These are phyloP conservation scores for Mormyrus lacerda DNA, from an alignment of 2,113 vertebrate species.

Conservation along the genomic window DNA sequence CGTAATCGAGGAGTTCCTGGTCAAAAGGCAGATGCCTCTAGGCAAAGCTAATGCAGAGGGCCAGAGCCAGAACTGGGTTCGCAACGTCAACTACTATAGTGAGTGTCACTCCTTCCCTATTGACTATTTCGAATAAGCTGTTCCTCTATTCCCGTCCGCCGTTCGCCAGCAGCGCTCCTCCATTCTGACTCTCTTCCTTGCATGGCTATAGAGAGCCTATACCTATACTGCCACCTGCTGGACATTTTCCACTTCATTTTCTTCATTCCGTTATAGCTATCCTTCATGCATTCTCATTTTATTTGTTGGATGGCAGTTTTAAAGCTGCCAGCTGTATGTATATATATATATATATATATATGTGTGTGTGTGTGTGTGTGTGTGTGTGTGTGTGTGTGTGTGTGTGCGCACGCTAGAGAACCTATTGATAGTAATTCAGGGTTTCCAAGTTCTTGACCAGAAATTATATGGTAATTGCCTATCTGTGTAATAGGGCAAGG, in stretches of 20 bases:
- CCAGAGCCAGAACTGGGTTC: constrained; percentile 76
- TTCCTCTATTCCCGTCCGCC: not conserved
- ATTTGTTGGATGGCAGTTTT: not conserved
- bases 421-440: not conserved
- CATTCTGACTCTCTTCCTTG: not conserved
- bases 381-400: not conserved
- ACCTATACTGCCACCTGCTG: constrained; percentile 8
- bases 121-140: constrained; percentile 17
- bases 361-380: not conserved
- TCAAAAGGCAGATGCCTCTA: constrained; percentile 73
- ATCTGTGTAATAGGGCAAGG: not conserved
- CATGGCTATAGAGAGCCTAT: not conserved
- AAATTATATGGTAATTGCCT: not conserved
- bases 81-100: constrained; percentile 93
- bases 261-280: not conserved
- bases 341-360: too few relatives aligned
- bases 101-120: constrained; percentile 53
- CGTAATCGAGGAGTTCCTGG: constrained; percentile 94
- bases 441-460: not conserved
- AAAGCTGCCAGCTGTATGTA: not conserved
- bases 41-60: constrained; percentile 55
- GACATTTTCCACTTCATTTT: not conserved
- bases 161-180: not conserved
- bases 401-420: not conserved
- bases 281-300: not conserved